Conservation (phyloP, 2,113 vertebrate genomes). For the mouse (Mus musculus) region DNA sequence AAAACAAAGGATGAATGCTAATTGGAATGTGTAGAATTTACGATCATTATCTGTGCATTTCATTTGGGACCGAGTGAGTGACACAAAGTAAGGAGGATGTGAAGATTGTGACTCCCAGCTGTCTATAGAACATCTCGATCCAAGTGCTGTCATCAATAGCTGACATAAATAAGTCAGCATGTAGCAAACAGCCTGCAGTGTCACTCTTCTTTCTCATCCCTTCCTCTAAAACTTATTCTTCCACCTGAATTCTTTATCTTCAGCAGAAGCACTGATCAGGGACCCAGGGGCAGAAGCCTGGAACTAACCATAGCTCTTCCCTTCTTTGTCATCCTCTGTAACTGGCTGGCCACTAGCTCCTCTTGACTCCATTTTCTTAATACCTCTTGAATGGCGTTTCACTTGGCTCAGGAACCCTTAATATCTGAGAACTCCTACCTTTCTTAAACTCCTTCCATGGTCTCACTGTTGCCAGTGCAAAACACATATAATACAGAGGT, state of each 20-base stretch:
- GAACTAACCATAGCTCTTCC: not conserved
- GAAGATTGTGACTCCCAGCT: not conserved
- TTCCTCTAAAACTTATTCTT: slow-evolving; percentile 8
- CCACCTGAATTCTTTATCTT: slow-evolving; percentile 9
- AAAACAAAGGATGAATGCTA: not conserved
- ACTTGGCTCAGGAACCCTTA: not conserved
- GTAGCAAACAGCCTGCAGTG: not conserved
- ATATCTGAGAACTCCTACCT: not conserved
- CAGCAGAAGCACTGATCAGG: not conserved
- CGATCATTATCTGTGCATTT: not conserved
- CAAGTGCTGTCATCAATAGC: not conserved
- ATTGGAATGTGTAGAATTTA: slow-evolving; percentile 13
- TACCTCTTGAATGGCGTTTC: not conserved
- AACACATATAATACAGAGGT: not conserved
- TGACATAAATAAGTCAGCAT: not conserved
- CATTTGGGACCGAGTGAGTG: not conserved
- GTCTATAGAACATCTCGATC: not conserved
- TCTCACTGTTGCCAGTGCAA: not conserved
- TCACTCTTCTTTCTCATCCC: not conserved
- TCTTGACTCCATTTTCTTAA: not conserved
- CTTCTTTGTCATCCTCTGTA: not conserved
- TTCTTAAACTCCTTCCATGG: not conserved
- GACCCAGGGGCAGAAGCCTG: slow-evolving; percentile 2
- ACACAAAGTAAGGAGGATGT: not conserved
- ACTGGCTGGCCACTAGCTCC: not conserved